Conservation (phyloP, 1,140 invertebrate genomes). For the Bombyx mandarina region DNA sequence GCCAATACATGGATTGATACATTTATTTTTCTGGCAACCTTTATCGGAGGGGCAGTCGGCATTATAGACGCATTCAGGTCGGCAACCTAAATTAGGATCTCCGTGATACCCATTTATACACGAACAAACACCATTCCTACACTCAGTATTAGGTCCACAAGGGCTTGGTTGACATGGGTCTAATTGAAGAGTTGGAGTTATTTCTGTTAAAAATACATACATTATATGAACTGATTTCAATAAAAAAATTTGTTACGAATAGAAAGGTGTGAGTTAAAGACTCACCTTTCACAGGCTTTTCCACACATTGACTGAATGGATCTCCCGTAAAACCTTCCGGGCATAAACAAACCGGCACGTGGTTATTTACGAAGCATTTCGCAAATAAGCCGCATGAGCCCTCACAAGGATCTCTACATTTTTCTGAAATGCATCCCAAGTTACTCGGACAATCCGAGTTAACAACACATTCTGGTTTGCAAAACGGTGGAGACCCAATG, state of each 20-base stretch:
- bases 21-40: conserved; percentile 82
- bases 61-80: conserved; percentile 88
- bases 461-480: conserved; percentile 66
- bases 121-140: conserved; percentile 71
- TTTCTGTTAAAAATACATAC: conserved; percentile 1
- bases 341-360: conserved; percentile 83
- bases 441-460: conserved; percentile 83
- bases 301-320: conserved; percentile 76
- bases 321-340: conserved; percentile 79
- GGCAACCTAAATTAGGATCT: conserved; percentile 78
- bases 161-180: conserved; percentile 73
- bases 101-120: conserved; percentile 77
- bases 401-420: conserved; percentile 85
- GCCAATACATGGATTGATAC: conserved; percentile 82
- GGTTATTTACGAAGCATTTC: conserved; percentile 83
- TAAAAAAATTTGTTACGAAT: not conserved
- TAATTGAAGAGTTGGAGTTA: conserved; percentile 7
- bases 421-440: conserved; percentile 82
- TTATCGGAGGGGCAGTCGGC: conserved; percentile 83
- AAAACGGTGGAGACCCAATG: conserved; percentile 78
- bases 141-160: conserved; percentile 74
- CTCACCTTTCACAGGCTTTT: conserved; percentile 34
- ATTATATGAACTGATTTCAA: not conserved
- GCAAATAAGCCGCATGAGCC: conserved; percentile 86
- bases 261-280: not conserved